Conservation (phyloP, 2,888 invertebrate species). For the Thera britannica region DNA sequence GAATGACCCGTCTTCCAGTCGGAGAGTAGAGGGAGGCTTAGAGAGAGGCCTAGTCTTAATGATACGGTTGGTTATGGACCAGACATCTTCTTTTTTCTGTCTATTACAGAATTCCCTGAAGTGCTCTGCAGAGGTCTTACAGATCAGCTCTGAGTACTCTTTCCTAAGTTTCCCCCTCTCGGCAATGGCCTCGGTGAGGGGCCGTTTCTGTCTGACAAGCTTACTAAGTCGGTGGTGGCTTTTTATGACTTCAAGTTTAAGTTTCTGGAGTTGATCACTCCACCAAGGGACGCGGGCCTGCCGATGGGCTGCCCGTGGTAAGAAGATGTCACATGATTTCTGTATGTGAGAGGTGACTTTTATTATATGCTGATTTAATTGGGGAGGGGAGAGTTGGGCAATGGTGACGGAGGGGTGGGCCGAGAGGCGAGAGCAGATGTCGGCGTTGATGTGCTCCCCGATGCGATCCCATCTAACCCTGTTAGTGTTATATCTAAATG, state of each 20-base stretch:
- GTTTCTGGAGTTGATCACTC: neutral
- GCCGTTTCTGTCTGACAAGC: neutral
- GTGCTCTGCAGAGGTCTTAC: neutral
- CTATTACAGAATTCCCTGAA: neutral
- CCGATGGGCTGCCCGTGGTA: neutral
- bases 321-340: neutral
- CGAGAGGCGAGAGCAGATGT: too few species aligned
- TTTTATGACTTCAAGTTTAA: neutral
- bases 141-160: neutral
- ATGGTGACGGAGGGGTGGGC: neutral
- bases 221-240: neutral
- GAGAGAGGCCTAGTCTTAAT: neutral
- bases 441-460: neutral
- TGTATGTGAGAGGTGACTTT: neutral
- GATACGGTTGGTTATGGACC: slow-evolving; percentile 8
- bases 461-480: neutral
- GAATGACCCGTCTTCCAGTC: neutral
- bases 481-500: slow-evolving; percentile 1
- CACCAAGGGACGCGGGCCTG: slow-evolving; percentile 1
- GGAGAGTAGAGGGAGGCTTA: slow-evolving; percentile 2
- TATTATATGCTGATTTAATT: neutral
- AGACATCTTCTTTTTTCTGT: slow-evolving; percentile 6
- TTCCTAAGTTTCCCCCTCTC: neutral
- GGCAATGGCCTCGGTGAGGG: neutral
- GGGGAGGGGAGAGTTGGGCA: neutral